phyloP scores from a whole-genome alignment of 1,140 invertebrate species.

The Venturia canescens region DNA sequence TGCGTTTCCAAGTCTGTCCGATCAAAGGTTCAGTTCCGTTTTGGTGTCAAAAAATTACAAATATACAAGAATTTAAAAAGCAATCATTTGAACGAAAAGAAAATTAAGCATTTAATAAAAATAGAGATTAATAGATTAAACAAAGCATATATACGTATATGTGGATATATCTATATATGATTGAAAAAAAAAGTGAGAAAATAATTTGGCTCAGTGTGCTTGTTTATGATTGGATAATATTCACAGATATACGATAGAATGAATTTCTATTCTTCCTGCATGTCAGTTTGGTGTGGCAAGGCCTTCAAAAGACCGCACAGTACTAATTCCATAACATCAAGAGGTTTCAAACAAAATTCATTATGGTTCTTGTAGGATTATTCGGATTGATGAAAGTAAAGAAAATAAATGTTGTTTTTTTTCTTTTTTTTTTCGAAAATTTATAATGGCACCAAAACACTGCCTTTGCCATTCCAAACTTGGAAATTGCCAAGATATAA shows the following conservation, averaged over 20 bases:
- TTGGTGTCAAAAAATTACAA: conserved; percentile 75
- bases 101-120: no score
- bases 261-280: conserved; percentile 54
- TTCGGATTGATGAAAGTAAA: conserved; percentile 10
- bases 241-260: conserved; percentile 50
- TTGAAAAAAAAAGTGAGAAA: conserved; percentile 29
- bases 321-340: conserved; percentile 44
- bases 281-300: conserved; percentile 79
- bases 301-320: conserved; percentile 75
- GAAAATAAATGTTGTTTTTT: no score
- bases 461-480: conserved; percentile 82
- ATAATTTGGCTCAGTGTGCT: conserved; percentile 78
- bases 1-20: conserved; percentile 76
- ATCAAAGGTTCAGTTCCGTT: conserved; percentile 80
- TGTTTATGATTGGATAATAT: conserved; percentile 75
- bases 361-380: conserved; percentile 20
- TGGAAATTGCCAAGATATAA: conserved; percentile 79
- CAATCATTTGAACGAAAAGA: not conserved
- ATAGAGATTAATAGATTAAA: no score
- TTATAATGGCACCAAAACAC: conserved; percentile 85
- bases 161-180: conserved; percentile 25
- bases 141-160: not conserved
- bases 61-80: conserved; percentile 32
- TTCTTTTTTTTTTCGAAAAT: conserved; percentile 13
- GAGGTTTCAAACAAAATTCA: conserved; percentile 4